These are phyloP conservation scores for Semaprochilodus insignis DNA, from an alignment of 2,797 vertebrate genomes.

Conservation along the genomic window DNA sequence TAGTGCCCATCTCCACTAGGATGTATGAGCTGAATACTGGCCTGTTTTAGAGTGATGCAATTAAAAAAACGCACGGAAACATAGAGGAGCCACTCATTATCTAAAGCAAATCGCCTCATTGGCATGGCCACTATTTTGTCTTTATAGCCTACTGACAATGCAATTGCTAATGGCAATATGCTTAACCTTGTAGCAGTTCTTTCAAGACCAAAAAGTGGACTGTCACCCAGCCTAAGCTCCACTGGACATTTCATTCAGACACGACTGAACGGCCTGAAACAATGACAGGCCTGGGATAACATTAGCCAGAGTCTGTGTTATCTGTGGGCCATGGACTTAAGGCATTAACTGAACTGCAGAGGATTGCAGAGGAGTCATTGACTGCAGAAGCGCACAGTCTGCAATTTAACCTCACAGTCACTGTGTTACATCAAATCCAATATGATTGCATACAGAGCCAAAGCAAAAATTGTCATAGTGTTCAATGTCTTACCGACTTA, in stretches of 20 bases:
- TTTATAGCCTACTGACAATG: neutral
- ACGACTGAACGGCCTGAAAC: neutral
- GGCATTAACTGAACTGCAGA: neutral
- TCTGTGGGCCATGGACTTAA: neutral
- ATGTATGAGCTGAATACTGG: no score
- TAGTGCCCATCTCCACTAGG: no score
- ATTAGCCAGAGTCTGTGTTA: neutral
- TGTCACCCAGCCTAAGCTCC: neutral
- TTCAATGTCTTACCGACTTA: neutral
- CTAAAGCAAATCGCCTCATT: neutral
- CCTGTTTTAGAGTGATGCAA: neutral
- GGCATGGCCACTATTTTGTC: neutral
- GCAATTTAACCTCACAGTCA: neutral
- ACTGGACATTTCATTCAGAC: neutral
- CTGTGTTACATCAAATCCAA: neutral
- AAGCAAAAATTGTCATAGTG: neutral
- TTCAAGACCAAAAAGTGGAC: neutral
- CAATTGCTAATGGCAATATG: neutral
- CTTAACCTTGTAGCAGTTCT: neutral
- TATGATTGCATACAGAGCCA: neutral
- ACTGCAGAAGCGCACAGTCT: neutral
- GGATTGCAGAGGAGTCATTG: neutral
- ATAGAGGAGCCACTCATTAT: neutral
- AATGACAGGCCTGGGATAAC: neutral
- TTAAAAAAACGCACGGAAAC: neutral